Base-by-base conservation (phyloP, 2,797 vertebrate genomes). In the Clamator glandarius region DNA sequence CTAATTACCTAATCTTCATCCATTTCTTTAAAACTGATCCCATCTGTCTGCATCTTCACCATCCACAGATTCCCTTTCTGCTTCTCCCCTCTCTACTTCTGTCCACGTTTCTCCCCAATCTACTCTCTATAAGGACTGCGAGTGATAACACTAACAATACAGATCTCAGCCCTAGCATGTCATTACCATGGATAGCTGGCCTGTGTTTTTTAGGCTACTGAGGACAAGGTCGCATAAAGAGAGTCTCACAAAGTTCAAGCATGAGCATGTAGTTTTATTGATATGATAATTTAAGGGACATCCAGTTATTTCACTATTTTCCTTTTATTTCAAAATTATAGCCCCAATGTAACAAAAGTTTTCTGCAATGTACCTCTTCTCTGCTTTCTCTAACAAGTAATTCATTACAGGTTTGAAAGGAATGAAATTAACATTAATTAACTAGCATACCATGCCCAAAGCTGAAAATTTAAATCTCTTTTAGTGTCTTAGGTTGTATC, bases 381-480 rank as follows among this genome's bases (percentile, higher is more conserved):
- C 26, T 63, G 20, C 78, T 91, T 68, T 73, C 82, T 89, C 42
- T 51, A 92, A 41, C 13, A 18, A 66, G 41, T 39, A 91, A 50
- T 74, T 93, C 16, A 46, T 55, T 93, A 78, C 31, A 61, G 28
- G 42, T 87, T 93, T 96, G 70, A 92, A 90, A 87, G 24, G 35
- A 79, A 59, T 94, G 6, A 69, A 87, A 81, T 69, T 51, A 61
- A 10, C 25, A 57, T 59, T 90, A 67, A 62, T 81, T 79, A 95
- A 96, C 95, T 94, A 95, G 39, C 46, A 67, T 51, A 76, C 23
- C 26, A 31, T 92, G 33, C 57, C 33, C 25, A 73, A 90, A 96
- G 95, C 29, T 52, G 91, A 92, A 95, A 91, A 76, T 95, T 90
- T 52, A 94, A 87, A 85, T 95, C 59, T 92, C 89, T 88, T 85